Evolutionary conservation across 37 sponge, comb jelly and placozoan species (phyloP), one percentile per base, ranked within the genome.

Genomic region (Agelas oroides): DNA sequence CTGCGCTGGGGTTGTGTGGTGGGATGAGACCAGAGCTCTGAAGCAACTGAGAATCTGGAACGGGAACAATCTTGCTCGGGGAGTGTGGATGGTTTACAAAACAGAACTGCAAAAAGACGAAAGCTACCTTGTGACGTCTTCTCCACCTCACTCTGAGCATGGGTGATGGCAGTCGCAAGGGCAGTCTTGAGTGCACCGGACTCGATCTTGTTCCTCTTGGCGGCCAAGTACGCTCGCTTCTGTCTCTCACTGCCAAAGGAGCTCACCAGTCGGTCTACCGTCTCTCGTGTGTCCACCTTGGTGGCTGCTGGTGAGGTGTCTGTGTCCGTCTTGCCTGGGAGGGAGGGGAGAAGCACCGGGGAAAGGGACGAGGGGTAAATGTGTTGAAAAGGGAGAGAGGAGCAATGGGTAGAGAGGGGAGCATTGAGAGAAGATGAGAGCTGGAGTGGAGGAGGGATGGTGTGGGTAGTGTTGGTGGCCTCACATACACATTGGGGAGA

Each of bases 211-310:
- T 90, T 89, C 60, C 87, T 63, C 80, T 87, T 82, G 18, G 83
- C 73, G 5, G 88, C 80, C 18, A 84, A 59, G 18, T 82, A 56
- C 0, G 79, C 80, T 38, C 84, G 63, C 75, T 90, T 89, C 70
- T 83, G 87, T 27, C 64, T 77, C 68, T 86, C 91, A 32, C 91
- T 87, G 17, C 94, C 94, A 86, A 94, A 94, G 18, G 81, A 41
- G n/a, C 36, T 53, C 35, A 90, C 87, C 77, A 88, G 53, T 34
- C 80, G 40, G 52, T 76, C 75, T 53, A 83, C 27, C 16, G 70
- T 28, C 39, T 71, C 24, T 21, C 58, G 3, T 31, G 14, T n/a
- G 40, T 78, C 61, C 6, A 28, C 35, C 33, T 67, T 37, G 46
- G 39, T 28, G 32, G 35, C 25, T 55, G 32, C 21, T 36, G 71